These are phyloP conservation scores for Drosophila santomea DNA, from an alignment of 1,140 invertebrate species.

Conservation along the genomic window DNA sequence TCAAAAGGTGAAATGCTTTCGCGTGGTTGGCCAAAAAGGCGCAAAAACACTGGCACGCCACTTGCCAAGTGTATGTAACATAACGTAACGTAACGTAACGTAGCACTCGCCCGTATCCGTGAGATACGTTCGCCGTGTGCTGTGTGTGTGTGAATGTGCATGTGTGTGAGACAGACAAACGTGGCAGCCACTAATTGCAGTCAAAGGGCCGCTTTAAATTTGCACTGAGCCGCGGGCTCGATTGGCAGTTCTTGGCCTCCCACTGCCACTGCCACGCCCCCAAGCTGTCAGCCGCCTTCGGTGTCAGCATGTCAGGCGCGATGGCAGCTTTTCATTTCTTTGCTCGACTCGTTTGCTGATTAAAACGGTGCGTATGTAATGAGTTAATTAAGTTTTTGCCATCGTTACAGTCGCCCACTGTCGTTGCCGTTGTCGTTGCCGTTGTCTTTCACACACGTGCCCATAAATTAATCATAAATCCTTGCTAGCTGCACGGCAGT, in stretches of 20 bases:
- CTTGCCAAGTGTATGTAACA: conserved; percentile 13
- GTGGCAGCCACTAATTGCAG: conserved; percentile 78
- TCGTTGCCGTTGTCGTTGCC: conserved; percentile 23
- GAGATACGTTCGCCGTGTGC: conserved; percentile 26
- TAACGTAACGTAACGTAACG: not conserved
- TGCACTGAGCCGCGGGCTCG: conserved; percentile 38
- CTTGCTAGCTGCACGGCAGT: conserved; percentile 47
- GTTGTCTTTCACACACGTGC: conserved; percentile 30
- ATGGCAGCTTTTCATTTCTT: conserved; percentile 50
- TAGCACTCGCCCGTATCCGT: conserved; percentile 61
- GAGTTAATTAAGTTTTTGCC: conserved; percentile 84
- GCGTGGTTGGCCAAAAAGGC: conserved; percentile 19
- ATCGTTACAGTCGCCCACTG: conserved; percentile 34
- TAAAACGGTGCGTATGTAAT: conserved; percentile 82
- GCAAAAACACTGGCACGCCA: conserved; percentile 57
- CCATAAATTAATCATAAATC: conserved; percentile 82
- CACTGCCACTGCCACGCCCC: not conserved
- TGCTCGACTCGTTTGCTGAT: conserved; percentile 75
- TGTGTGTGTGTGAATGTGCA: no score
- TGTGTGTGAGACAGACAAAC: conserved; percentile 50
- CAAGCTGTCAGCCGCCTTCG: conserved; percentile 11
- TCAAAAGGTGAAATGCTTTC: conserved; percentile 51
- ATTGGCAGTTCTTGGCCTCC: conserved; percentile 35
- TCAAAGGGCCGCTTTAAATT: conserved; percentile 78
- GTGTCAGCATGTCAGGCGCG: conserved; percentile 52